Percentiles rank a stretch among this genome's conserved stretches.
These are phyloP conservation scores for Sarotherodon lohbergeri DNA, from an alignment of 2,113 vertebrate species.

Conservation along the genomic window DNA sequence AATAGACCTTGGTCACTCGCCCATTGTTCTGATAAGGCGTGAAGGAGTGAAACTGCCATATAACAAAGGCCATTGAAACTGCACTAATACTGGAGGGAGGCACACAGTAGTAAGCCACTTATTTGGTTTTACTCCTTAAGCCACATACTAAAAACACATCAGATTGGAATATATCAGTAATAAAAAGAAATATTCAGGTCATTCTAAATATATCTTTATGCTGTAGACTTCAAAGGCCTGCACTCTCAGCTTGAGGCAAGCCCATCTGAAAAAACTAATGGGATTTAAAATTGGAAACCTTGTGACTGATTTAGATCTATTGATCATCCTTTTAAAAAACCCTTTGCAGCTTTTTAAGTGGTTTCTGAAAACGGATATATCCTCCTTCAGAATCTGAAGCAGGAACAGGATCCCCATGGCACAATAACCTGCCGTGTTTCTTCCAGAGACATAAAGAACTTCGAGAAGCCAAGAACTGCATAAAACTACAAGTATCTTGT, in stretches of 20 bases:
- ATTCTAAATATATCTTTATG: not conserved
- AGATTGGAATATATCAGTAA: not conserved
- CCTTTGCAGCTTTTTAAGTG: not conserved
- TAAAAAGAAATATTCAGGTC: not conserved
- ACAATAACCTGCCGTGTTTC: not conserved
- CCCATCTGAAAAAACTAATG: not conserved
- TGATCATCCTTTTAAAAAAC: not conserved
- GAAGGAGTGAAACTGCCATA: not conserved
- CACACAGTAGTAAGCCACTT: not conserved
- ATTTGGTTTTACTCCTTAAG: not conserved
- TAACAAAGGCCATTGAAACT: not conserved
- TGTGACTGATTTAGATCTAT: not conserved
- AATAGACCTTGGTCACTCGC: conserved; percentile 19
- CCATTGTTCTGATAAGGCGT: conserved; percentile 2
- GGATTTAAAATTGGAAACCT: not conserved
- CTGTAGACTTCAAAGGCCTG: conserved; percentile 15
- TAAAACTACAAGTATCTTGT: not conserved
- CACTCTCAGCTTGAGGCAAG: not conserved
- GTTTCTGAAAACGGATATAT: not conserved
- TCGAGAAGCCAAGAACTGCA: not conserved
- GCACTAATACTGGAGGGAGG: not conserved
- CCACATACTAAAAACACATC: not conserved
- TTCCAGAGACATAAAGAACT: not conserved
- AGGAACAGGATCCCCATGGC: not conserved
- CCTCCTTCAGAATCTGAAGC: not conserved